Conservation (phyloP, 2,797 vertebrate species). For the Enteromius thamalakanensis region DNA sequence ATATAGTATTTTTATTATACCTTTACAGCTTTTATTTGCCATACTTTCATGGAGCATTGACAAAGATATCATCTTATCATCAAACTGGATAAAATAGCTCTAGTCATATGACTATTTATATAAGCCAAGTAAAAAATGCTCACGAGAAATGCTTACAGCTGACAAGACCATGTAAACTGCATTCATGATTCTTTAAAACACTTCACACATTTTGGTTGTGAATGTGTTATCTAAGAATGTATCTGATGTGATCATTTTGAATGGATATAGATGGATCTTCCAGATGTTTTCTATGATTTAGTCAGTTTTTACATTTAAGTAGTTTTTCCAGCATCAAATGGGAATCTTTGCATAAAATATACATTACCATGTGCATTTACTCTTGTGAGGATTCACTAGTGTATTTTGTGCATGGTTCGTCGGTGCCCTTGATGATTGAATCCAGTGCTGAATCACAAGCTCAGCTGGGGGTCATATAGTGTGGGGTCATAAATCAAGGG, state of each 20-base stretch:
- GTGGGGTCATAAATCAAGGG: slow-evolving; percentile 81
- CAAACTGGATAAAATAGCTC: background rate
- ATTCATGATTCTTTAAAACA: background rate
- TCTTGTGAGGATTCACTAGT: background rate
- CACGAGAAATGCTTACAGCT: background rate
- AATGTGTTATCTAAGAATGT: background rate
- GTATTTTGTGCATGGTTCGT: slow-evolving; percentile 63
- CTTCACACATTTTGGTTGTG: background rate
- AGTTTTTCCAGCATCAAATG: background rate
- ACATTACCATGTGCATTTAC: background rate
- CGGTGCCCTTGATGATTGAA: slow-evolving; percentile 34
- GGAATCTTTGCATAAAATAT: background rate
- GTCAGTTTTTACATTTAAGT: background rate
- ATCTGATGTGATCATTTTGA: background rate
- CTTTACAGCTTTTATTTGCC: background rate
- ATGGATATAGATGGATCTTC: background rate
- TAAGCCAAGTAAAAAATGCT: background rate
- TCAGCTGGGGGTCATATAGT: slow-evolving; percentile 75
- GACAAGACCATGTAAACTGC: background rate
- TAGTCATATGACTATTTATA: slow-evolving; percentile 8
- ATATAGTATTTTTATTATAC: background rate
- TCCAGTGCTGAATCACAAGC: slow-evolving; percentile 64
- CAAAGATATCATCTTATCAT: background rate
- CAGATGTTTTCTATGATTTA: background rate
- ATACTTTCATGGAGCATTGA: background rate